Conservation (phyloP, 2,888 invertebrate species). For the Harpalus rufipes region DNA sequence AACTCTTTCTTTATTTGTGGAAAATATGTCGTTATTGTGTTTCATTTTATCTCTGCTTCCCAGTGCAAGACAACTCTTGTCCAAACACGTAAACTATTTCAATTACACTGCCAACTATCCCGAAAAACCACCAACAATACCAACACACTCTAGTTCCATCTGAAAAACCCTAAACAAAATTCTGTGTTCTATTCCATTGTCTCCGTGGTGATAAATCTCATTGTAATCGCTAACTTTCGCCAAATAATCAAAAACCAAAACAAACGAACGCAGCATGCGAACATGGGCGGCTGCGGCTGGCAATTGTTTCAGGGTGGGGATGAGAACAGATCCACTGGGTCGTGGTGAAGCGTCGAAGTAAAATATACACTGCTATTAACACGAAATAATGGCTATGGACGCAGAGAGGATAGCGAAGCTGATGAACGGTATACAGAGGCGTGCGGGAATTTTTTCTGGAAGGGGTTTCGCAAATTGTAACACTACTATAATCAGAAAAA, state of each 20-base stretch:
- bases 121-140: conserved; percentile 5
- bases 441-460: background rate
- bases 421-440: conserved; percentile 43
- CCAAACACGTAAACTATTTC: conserved; percentile 8
- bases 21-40: background rate
- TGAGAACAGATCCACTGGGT: conserved; percentile 25
- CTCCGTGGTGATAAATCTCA: conserved; percentile 28
- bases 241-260: conserved; percentile 60
- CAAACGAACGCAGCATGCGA: conserved; percentile 26
- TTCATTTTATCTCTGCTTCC: background rate
- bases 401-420: background rate
- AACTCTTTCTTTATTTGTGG: background rate
- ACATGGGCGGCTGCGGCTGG: conserved; percentile 13
- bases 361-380: conserved; percentile 62
- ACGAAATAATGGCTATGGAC: conserved; percentile 50
- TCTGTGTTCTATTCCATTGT: conserved; percentile 30
- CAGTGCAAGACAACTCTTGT: background rate
- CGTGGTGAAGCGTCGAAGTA: conserved; percentile 57
- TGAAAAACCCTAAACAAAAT: conserved; percentile 41
- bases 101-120: conserved; percentile 10
- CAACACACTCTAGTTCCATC: background rate
- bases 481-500: too few relatives aligned
- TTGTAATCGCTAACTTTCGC: conserved; percentile 38
- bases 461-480: background rate
- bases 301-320: conserved; percentile 38